Evolutionary conservation across 2,888 invertebrate species (phyloP), one percentile per base, ranked within the genome.

Genomic region (Fabriciana adippe): DNA sequence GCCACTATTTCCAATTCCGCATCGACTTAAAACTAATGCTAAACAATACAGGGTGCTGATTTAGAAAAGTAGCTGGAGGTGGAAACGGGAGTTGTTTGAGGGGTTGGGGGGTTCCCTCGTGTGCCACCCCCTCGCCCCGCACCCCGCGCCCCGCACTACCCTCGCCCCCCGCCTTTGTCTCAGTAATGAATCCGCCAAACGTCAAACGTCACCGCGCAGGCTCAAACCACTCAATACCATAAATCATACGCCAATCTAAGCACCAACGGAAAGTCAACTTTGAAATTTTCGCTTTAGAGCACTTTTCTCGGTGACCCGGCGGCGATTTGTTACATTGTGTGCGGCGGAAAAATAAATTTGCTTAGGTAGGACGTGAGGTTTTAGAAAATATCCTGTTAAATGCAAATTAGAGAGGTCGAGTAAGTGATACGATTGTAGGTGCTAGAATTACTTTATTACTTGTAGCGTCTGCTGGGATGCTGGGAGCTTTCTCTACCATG

Each of bases 131-230:
- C 66, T 31, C 67, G 76, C 75, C 35, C 16, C 74, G 74, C 66
- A 55, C 55, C 60, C 73, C 55, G 60, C 62, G 66, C 62, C 77
- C 77, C 72, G 78, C 73, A 67, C 64, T 69, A 57, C 72, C 74
- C 73, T 70, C 74, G 66, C 78, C 71, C 68, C 78, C 79, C 81
- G 79, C 77, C 83, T 91, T 90, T 92, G 91, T 91, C 89, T 91
- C 89, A 84, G 90, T 89, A 90, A 92, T 92, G 90, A 92, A 92
- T 90, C 92, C 90, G 84, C 85, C 89, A 90, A 90, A 91, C 89
- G 86, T 83, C 86, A 88, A 86, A 86, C 87, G 84, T 86, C 89
- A 88, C 81, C 82, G 90, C 89, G 88, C 89, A 88, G 84, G 79
- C 88, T 85, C 88, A 81, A 79, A 74, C 75, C 77, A 74, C 76